phyloP scores from a whole-genome alignment of 2,113 vertebrate species.

The Ictidomys tridecemlineatus region DNA sequence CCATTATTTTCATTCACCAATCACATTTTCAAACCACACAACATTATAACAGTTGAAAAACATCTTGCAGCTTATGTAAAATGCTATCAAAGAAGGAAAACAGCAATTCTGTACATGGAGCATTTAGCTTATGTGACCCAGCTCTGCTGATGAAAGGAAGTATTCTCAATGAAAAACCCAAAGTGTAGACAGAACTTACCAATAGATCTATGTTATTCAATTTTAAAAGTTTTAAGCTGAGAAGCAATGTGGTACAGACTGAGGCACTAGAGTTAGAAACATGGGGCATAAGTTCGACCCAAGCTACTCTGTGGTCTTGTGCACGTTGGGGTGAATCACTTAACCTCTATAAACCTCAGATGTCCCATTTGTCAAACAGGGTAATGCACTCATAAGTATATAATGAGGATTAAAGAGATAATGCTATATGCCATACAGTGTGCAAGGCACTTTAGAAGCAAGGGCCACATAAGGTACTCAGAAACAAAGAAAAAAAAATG shows the following conservation, averaged over 20 bases:
- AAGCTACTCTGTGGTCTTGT: background rate
- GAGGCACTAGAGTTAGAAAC: background rate
- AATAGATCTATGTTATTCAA: background rate
- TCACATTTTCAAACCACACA: conserved; percentile 26
- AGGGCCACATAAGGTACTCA: background rate
- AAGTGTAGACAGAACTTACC: background rate
- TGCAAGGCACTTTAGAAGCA: background rate
- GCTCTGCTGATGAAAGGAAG: background rate
- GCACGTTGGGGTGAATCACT: background rate
- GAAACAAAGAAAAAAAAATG: background rate
- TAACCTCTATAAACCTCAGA: background rate
- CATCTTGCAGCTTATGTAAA: conserved; percentile 10
- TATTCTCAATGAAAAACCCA: background rate
- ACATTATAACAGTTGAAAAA: background rate
- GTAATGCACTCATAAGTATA: background rate
- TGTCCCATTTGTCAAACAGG: background rate
- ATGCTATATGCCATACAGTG: too few species aligned
- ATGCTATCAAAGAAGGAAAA: background rate
- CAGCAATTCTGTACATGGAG: background rate
- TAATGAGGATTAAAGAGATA: background rate
- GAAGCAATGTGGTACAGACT: background rate
- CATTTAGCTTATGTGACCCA: background rate
- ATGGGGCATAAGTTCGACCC: background rate
- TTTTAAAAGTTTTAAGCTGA: background rate
- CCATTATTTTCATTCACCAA: background rate